Percentiles rank a stretch among this genome's conserved stretches.
These are phyloP conservation scores for Athripsodes cinereus DNA, from an alignment of 2,888 invertebrate genomes.

Conservation along the genomic window DNA sequence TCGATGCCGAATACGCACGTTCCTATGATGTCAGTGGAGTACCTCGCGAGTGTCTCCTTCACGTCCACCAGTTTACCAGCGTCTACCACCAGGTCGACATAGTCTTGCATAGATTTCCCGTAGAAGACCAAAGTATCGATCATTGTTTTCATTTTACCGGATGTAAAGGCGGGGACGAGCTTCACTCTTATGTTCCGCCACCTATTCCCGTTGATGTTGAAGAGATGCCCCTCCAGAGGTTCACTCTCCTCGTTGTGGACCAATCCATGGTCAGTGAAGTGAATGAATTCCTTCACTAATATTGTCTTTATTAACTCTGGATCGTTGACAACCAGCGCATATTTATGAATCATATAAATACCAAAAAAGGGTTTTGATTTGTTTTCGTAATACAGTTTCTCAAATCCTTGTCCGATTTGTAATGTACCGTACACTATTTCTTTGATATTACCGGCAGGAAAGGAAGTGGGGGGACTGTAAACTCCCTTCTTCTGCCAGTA, in stretches of 20 bases:
- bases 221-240: conserved; percentile 45
- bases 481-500: conserved; percentile 25
- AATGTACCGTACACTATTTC: conserved; percentile 17
- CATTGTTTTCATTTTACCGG: conserved; percentile 53
- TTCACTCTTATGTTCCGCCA: conserved; percentile 51
- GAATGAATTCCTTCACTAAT: conserved; percentile 44
- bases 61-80: conserved; percentile 33
- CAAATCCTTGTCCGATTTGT: conserved; percentile 25
- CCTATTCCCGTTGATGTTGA: conserved; percentile 40
- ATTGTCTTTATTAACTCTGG: conserved; percentile 45
- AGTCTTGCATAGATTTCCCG: conserved; percentile 37
- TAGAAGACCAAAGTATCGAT: conserved; percentile 43
- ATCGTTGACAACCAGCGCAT: conserved; percentile 46
- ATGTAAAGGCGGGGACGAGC: conserved; percentile 52
- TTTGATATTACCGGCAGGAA: conserved; percentile 22
- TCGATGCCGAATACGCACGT: conserved; percentile 46
- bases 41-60: conserved; percentile 39
- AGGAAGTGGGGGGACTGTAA: conserved; percentile 16
- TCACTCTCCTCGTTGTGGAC: conserved; percentile 47
- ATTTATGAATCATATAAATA: conserved; percentile 46
- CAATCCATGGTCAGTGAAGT: conserved; percentile 51
- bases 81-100: conserved; percentile 22
- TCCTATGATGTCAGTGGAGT: conserved; percentile 46
- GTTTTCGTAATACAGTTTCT: conserved; percentile 21
- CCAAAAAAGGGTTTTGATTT: conserved; percentile 34